Evolutionary conservation across 2,888 invertebrate genomes (phyloP).

Genomic region (Tenthredo mesomela): DNA sequence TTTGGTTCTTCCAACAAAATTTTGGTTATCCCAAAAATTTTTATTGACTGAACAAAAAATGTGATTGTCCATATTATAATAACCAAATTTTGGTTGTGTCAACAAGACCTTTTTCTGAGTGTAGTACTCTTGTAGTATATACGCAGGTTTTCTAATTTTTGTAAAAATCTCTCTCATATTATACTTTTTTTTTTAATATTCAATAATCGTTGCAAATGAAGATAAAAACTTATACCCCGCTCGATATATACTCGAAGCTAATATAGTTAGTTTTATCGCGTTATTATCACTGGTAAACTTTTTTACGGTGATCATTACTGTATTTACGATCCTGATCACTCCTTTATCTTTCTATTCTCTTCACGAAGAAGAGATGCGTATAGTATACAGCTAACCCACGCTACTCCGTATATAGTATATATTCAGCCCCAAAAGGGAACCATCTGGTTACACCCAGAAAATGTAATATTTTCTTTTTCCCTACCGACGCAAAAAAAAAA

Average conservation of each 20-base stretch:
- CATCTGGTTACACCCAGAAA: not conserved
- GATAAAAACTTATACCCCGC: not conserved
- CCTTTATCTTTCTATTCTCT: not conserved
- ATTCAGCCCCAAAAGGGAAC: not conserved
- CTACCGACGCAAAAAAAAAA: not conserved
- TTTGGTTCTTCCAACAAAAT: too few species aligned
- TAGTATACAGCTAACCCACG: too few species aligned
- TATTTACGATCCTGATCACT: conserved; percentile 12
- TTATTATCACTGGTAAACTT: conserved; percentile 1
- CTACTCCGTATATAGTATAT: not conserved
- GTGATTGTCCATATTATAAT: too few species aligned
- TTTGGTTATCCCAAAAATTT: too few species aligned
- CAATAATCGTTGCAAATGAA: not conserved
- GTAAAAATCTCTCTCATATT: too few species aligned
- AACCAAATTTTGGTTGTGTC: too few species aligned
- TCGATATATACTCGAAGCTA: not conserved
- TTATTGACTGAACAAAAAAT: too few species aligned
- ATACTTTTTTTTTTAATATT: not conserved
- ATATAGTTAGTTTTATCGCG: not conserved
- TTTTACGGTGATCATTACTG: conserved; percentile 14
- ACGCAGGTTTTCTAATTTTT: too few species aligned
- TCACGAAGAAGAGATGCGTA: not conserved
- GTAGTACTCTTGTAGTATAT: too few species aligned
- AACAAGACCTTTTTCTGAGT: too few species aligned
- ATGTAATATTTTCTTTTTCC: not conserved